Conservation (phyloP, 2,113 vertebrate species). For the Zapus hudsonius region DNA sequence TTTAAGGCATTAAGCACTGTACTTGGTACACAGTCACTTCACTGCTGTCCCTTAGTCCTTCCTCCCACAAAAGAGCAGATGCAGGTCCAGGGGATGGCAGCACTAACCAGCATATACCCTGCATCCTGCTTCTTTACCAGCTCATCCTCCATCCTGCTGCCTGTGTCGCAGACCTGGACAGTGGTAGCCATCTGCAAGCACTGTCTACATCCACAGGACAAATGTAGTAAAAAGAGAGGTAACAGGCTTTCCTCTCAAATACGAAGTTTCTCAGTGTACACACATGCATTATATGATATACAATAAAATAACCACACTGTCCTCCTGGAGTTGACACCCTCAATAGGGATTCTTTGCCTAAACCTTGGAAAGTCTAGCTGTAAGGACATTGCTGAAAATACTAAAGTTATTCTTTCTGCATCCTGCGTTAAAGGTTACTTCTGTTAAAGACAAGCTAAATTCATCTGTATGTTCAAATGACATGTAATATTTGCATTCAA, state of each 20-base stretch:
- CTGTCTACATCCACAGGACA: neutral
- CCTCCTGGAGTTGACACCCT: neutral
- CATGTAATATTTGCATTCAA: neutral
- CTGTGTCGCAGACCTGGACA: neutral
- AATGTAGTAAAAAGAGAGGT: neutral
- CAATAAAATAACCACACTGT: neutral
- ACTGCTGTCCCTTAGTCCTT: neutral
- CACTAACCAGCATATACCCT: neutral
- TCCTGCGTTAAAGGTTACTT: neutral
- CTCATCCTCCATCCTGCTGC: neutral
- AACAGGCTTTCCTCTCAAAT: neutral
- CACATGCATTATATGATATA: neutral
- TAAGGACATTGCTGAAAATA: conserved; percentile 37
- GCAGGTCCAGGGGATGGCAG: neutral
- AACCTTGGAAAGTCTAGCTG: neutral
- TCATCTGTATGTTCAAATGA: neutral
- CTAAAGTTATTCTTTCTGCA: neutral
- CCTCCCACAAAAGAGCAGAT: neutral
- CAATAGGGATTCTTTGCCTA: neutral
- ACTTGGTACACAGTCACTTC: neutral
- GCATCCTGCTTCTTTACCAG: neutral
- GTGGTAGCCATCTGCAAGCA: too few species aligned
- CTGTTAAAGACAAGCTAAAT: neutral
- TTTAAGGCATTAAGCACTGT: neutral
- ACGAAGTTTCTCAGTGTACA: neutral